Conservation (phyloP, 2,888 invertebrate genomes). For the Caenorhabditis japonica region DNA sequence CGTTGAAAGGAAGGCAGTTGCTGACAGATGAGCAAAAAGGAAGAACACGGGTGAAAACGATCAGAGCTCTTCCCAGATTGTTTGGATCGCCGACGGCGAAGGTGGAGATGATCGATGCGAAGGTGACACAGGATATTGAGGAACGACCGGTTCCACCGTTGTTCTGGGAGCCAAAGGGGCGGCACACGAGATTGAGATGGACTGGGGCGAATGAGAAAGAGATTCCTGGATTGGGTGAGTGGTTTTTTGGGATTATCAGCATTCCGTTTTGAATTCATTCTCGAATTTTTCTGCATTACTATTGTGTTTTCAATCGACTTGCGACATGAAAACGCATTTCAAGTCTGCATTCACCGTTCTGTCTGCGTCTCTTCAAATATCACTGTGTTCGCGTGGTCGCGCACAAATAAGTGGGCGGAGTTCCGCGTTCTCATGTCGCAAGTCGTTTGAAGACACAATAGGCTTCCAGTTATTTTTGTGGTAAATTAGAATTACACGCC, state of each 20-base stretch:
- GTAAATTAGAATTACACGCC: no score
- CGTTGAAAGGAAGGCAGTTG: slow-evolving; percentile 58
- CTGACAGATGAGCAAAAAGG: slow-evolving; percentile 63
- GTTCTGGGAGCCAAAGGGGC: slow-evolving; percentile 68
- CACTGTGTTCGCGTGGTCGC: no score
- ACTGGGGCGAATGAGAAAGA: slow-evolving; percentile 72
- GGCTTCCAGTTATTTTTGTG: no score
- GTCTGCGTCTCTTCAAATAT: no score
- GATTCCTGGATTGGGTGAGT: slow-evolving; percentile 63
- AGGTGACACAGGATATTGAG: slow-evolving; percentile 65
- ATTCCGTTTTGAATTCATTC: no score
- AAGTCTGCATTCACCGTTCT: no score
- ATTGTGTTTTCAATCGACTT: no score
- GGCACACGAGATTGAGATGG: slow-evolving; percentile 71
- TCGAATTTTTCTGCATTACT: no score
- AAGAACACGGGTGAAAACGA: slow-evolving; percentile 36
- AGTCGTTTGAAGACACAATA: no score
- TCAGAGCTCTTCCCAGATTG: slow-evolving; percentile 59
- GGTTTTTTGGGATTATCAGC: not conserved
- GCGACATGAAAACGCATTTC: no score
- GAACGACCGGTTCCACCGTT: slow-evolving; percentile 69
- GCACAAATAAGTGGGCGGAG: no score
- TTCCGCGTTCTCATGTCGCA: no score
- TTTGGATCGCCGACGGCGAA: slow-evolving; percentile 55
- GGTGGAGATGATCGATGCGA: slow-evolving; percentile 58